Evolutionary conservation across 1,140 invertebrate species (phyloP).

Genomic region (Drosophila punjabiensis): DNA sequence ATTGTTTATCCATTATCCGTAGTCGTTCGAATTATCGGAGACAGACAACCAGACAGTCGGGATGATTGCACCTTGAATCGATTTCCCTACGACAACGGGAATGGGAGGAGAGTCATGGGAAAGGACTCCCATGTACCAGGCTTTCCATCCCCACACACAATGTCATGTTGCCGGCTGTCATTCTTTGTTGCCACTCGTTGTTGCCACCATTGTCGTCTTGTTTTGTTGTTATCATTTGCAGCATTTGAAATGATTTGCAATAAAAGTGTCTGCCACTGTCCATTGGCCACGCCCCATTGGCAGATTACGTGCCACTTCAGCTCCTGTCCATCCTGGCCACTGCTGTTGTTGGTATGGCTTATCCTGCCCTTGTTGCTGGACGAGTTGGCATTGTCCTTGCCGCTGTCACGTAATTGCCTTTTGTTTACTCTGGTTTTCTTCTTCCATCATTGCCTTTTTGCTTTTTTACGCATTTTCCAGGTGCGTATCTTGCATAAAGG

Average conservation of each 20-base stretch:
- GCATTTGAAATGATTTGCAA: conserved; percentile 83
- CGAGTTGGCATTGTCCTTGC: conserved; percentile 59
- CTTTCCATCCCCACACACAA: conserved; percentile 44
- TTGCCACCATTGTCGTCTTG: conserved; percentile 38
- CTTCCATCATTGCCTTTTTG: conserved; percentile 21
- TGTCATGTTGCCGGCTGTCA: conserved; percentile 61
- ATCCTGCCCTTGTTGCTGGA: conserved; percentile 45
- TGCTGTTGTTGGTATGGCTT: conserved; percentile 43
- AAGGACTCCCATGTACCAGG: background rate
- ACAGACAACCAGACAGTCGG: conserved; percentile 36
- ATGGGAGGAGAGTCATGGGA: background rate
- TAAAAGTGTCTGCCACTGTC: conserved; percentile 77
- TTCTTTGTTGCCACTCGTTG: conserved; percentile 51
- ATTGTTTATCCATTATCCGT: conserved; percentile 35
- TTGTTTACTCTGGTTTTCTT: conserved; percentile 69
- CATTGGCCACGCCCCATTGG: conserved; percentile 79
- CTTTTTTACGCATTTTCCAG: conserved; percentile 26
- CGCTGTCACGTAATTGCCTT: conserved; percentile 76
- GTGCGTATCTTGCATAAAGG: background rate
- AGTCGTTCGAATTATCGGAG: conserved; percentile 33
- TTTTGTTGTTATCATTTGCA: conserved; percentile 76
- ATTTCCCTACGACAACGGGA: conserved; percentile 45
- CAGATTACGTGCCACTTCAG: conserved; percentile 71
- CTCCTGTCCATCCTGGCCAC: conserved; percentile 14
- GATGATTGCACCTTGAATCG: conserved; percentile 44